Evolutionary conservation across 2,888 invertebrate genomes (phyloP).

Genomic region (Petrophora chlorosata): DNA sequence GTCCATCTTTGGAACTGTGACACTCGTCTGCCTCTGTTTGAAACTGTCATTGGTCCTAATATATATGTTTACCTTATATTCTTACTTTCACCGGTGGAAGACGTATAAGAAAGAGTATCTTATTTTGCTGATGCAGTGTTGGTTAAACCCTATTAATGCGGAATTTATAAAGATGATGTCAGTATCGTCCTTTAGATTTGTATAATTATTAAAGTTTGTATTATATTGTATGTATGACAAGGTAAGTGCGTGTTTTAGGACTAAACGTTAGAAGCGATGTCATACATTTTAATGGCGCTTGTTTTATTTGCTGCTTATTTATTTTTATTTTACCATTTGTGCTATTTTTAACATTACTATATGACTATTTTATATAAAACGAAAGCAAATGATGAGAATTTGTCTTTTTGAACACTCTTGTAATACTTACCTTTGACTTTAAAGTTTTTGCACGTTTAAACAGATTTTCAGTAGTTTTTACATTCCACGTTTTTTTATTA

Average conservation of each 20-base stretch:
- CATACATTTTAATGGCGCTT: constrained; percentile 58
- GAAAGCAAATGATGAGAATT: constrained; percentile 53
- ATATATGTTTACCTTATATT: too few species aligned
- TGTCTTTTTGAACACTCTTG: constrained; percentile 1
- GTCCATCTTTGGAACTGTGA: too few species aligned
- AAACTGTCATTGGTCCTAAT: too few species aligned
- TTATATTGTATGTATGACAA: constrained; percentile 29
- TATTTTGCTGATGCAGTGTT: constrained; percentile 60
- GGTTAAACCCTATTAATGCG: constrained; percentile 28
- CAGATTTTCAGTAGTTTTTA: constrained; percentile 8
- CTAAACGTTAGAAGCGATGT: constrained; percentile 56
- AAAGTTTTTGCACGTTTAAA: constrained; percentile 24
- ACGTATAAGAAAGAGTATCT: constrained; percentile 12
- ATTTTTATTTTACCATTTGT: constrained; percentile 48
- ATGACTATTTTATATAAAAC: constrained; percentile 28
- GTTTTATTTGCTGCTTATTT: constrained; percentile 71
- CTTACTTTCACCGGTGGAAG: constrained; percentile 17
- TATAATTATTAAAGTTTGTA: constrained; percentile 34
- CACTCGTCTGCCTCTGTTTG: too few species aligned
- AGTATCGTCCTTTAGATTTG: constrained; percentile 19
- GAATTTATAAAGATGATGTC: constrained; percentile 19
- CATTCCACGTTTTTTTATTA: constrained; percentile 3
- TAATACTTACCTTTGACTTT: neutral
- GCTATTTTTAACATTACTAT: constrained; percentile 27
- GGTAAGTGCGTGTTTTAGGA: constrained; percentile 53